Percentiles rank a stretch among this genome's conserved stretches.
These are phyloP conservation scores for Baronia brevicornis DNA, from an alignment of 2,888 invertebrate genomes.

Conservation along the genomic window DNA sequence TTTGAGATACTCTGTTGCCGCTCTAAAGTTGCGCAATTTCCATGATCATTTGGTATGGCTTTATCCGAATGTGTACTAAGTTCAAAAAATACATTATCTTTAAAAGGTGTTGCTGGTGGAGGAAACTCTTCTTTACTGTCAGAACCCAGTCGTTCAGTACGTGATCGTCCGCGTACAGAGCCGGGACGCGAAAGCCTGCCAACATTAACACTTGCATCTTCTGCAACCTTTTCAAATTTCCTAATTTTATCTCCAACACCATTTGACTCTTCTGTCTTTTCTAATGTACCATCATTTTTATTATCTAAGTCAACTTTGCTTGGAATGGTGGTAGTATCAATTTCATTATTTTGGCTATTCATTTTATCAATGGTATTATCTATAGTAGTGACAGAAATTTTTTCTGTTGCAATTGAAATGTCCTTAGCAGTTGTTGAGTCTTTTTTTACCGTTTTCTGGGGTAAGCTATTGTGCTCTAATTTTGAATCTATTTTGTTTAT, in stretches of 20 bases:
- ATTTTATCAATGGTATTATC: slow-evolving; percentile 17
- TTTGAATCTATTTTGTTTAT: slow-evolving; percentile 24
- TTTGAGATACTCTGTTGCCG: slow-evolving; percentile 37
- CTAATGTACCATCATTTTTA: slow-evolving; percentile 18
- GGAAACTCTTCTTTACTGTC: slow-evolving; percentile 43
- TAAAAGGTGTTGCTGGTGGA: slow-evolving; percentile 53
- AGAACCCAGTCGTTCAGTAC: slow-evolving; percentile 38
- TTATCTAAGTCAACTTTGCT: slow-evolving; percentile 5
- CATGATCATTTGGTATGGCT: slow-evolving; percentile 15
- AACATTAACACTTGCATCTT: slow-evolving; percentile 42
- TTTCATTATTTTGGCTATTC: slow-evolving; percentile 11
- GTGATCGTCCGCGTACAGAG: slow-evolving; percentile 43
- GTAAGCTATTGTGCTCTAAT: slow-evolving; percentile 20
- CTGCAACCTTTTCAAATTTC: slow-evolving; percentile 64
- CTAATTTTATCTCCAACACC: slow-evolving; percentile 70
- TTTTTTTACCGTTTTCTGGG: slow-evolving; percentile 26
- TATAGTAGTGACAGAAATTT: slow-evolving; percentile 25
- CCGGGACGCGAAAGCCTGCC: slow-evolving; percentile 52
- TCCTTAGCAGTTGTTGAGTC: slow-evolving; percentile 34
- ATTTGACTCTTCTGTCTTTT: slow-evolving; percentile 43
- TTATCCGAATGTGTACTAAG: slow-evolving; percentile 26
- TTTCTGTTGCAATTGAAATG: slow-evolving; percentile 30
- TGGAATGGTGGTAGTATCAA: slow-evolving; percentile 2
- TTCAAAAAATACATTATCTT: slow-evolving; percentile 49
- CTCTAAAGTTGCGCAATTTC: slow-evolving; percentile 25